Evolutionary conservation across 1,140 invertebrate genomes (phyloP), one percentile per base, ranked within the genome.

Genomic region (Lordiphosa clarofinis): DNA sequence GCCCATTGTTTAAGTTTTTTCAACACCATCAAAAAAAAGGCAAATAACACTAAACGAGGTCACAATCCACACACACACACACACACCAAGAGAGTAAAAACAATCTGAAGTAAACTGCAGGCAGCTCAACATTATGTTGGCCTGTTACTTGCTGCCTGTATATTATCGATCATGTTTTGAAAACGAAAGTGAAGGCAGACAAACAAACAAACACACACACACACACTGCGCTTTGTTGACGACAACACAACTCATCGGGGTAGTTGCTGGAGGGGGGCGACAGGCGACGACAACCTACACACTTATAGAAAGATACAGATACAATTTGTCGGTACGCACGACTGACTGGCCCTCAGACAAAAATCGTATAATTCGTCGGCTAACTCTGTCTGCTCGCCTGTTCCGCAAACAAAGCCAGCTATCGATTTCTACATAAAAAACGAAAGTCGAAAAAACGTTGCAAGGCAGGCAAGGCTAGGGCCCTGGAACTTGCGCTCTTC

Each of bases 341-440:
- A 24, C 35, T 37, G 35, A 31, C 19, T 37, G 48, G 35, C 48
- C 48, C 48, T 38, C 48, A 24, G 33, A 24, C 48, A 37, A 12
- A 12, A 28, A 46, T 31, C 31, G 21, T 36, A 46, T 35, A 46
- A n/a, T 36, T 36, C 28, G 13, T 15, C 28, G 49, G 40, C 44
- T 71, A 12, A 7, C 12, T 31, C 33, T 61, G 39, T 19, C 75
- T 81, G 76, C 11, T 55, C 53, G 71, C 75, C 75, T 81, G 76
- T 40, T 82, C 52, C 61, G 19, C 57, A 79, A 76, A 66, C 75
- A 81, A 82, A 81, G 78, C 72, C 65, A 59, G 75, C 75, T 82
- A 81, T 81, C 75, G 75, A 81, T 81, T 81, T 81, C 75, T 81
- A 81, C 75, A 81, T 81, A 81, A 81, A 87, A 87, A 86, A 61